Conservation (phyloP, 2,113 vertebrate genomes). For the Brachyistius frenatus region DNA sequence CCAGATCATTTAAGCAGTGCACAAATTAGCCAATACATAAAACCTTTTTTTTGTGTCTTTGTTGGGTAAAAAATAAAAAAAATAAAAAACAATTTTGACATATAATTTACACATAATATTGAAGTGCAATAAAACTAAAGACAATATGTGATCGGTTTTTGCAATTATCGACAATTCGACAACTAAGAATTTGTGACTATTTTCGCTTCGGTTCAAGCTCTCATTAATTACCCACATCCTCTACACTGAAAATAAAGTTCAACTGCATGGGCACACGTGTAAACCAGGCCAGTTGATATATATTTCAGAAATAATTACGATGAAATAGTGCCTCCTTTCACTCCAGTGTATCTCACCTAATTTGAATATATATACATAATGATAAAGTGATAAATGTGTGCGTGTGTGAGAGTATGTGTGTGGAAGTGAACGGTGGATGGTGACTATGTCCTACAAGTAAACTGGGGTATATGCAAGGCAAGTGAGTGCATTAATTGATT, state of each 20-base stretch:
- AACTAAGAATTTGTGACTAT: constrained; percentile 59
- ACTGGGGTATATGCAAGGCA: constrained; percentile 21
- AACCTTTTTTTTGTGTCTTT: background rate
- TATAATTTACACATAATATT: background rate
- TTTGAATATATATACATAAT: constrained; percentile 45
- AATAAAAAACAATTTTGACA: constrained; percentile 22
- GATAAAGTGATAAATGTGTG: constrained; percentile 32
- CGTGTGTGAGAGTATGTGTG: constrained; percentile 33
- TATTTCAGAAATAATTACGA: constrained; percentile 43
- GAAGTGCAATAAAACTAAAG: constrained; percentile 37
- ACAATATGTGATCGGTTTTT: constrained; percentile 29
- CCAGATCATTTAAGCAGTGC: background rate
- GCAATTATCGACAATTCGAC: constrained; percentile 53
- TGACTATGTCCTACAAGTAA: constrained; percentile 25
- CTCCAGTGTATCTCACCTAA: constrained; percentile 22
- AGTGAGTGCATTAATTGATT: constrained; percentile 36
- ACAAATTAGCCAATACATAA: background rate
- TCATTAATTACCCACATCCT: constrained; percentile 21
- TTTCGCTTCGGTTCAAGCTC: constrained; percentile 22
- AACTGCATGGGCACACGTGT: constrained; percentile 15
- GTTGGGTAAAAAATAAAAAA: constrained; percentile 15
- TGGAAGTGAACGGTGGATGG: background rate
- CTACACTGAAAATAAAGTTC: constrained; percentile 36
- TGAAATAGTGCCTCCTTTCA: constrained; percentile 21
- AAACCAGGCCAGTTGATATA: constrained; percentile 18